Base-by-base conservation (phyloP, 2,888 invertebrate species). In the Sinotaia quadrata region DNA sequence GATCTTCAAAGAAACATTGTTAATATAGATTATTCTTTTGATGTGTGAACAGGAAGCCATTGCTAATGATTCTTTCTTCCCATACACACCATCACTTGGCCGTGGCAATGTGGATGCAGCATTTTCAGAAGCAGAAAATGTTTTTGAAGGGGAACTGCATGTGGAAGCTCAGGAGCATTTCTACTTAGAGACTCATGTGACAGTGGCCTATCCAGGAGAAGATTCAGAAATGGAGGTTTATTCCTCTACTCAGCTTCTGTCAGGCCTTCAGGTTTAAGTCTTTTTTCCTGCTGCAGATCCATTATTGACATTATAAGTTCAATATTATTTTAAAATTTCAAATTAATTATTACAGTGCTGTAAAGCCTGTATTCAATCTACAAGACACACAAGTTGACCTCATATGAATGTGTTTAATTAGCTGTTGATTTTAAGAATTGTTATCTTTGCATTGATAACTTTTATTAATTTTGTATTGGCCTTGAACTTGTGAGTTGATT, bases 141-240 rank as follows among this genome's bases (percentile, higher is more conserved):
- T 94, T n/a, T 85, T 96, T 36, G 93, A 94, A 88, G 95, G 95
- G 0, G 92, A 94, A 78, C 90, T 92, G 44, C 90, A 93, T 68
- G 93, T 95, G 83, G 96, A 96, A 15, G 96, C 95, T 0, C 97
- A 98, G 88, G 97, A 98, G 86, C 98, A 98, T 87, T 98, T 98
- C 88, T 98, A 98, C 88, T 90, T 98, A 78, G 98, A 98, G 89
- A 96, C 97, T 0, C 87, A 90, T 24, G 87, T 87, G 0, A 84
- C 88, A 41, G 75, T 90, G 2, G 90, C 86, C 2, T 83, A 89
- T 18, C 91, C 91, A 0, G 91, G 91, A 79, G 89, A 89, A 70
- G 93, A 93, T 72, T 92, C 94, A 75, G 97, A 97, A 88, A 88
- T 98, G 73, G 96, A 96, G 86, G 87, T 97, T 65, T 93, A 93